phyloP scores from a whole-genome alignment of 2,113 vertebrate genomes.

The Notothenia rossii region DNA sequence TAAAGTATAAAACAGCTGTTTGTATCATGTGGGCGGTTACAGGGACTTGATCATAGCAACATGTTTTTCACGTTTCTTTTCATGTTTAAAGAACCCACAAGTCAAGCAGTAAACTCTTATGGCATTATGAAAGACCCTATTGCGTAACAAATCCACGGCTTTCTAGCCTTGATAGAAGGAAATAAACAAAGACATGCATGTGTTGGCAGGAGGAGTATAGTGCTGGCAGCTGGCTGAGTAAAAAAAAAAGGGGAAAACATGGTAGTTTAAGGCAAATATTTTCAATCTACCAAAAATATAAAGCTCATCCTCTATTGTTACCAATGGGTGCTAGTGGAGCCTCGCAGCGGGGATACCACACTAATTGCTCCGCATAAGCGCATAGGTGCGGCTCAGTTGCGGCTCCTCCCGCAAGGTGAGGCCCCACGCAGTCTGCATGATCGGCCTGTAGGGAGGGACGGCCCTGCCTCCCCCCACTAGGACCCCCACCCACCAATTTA shows the following conservation, averaged over 20 bases:
- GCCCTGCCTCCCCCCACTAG: background rate
- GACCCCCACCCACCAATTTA: background rate
- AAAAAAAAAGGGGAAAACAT: conserved; percentile 5
- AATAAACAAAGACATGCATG: background rate
- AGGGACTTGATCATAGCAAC: background rate
- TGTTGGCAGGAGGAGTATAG: background rate
- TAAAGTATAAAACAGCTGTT: background rate
- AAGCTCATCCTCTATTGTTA: background rate
- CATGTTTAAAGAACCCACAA: background rate
- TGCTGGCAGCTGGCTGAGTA: background rate
- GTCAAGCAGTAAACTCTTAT: background rate
- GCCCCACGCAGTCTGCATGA: too few species aligned
- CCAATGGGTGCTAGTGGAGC: background rate
- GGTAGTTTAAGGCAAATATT: background rate
- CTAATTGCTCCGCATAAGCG: too few species aligned
- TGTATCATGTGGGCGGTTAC: background rate
- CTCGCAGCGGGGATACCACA: too few species aligned
- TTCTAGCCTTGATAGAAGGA: conserved; percentile 11
- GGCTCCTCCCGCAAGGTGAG: too few species aligned
- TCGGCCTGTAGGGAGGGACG: too few species aligned
- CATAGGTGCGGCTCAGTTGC: too few species aligned
- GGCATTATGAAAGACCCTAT: background rate
- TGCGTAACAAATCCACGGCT: conserved; percentile 13
- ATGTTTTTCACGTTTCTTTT: conserved; percentile 34
- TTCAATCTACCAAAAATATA: background rate